Evolutionary conservation across 2,888 invertebrate genomes (phyloP), one percentile per base, ranked within the genome.

Genomic region (Julus scandinavius): DNA sequence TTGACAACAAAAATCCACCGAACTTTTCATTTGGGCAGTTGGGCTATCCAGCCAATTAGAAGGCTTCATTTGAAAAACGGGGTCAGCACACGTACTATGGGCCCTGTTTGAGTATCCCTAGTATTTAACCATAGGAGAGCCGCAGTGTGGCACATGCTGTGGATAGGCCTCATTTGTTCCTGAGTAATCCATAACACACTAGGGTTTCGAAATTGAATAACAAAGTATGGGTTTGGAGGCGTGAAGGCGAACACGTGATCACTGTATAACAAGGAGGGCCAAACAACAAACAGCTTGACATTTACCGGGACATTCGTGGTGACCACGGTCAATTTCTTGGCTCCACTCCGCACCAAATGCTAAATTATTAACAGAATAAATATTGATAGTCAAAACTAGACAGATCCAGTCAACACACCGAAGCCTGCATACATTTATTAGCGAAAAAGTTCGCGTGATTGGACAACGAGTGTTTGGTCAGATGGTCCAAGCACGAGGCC

Each of bases 341-440:
- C 38, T 38, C 80, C 38, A 11, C 80, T 38, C 80, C 80, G 4
- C 38, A 38, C 80, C 80, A 80, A 45, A 40, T 80, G 4, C 15
- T 80, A 15, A 11, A 80, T 80, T 38, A 80, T 80, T 80, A 80
- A 80, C 4, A 38, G 38, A 29, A 80, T 80, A 80, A 80, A 80
- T 80, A 80, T 80, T 80, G 80, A 80, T 80, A 80, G 80, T 80
- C 80, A 80, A 80, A 80, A 80, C 80, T 80, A 80, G 80, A 80
- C 80, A 38, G 80, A 80, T 80, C 80, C 80, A 38, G 38, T 29
- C 80, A 80, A 29, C 13, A 40, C 38, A 38, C 38, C 38, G 29
- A 15, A 38, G 80, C 80, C 38, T 38, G 80, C 80, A 38, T 15
- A 80, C 13, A 80, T 80, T 80, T 29, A 80, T 80, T 80, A 80